A percentile compares a stretch with the other conserved stretches of the same genome.
phyloP scores from a whole-genome alignment of 2,113 vertebrate genomes.

The Sturnus vulgaris region DNA sequence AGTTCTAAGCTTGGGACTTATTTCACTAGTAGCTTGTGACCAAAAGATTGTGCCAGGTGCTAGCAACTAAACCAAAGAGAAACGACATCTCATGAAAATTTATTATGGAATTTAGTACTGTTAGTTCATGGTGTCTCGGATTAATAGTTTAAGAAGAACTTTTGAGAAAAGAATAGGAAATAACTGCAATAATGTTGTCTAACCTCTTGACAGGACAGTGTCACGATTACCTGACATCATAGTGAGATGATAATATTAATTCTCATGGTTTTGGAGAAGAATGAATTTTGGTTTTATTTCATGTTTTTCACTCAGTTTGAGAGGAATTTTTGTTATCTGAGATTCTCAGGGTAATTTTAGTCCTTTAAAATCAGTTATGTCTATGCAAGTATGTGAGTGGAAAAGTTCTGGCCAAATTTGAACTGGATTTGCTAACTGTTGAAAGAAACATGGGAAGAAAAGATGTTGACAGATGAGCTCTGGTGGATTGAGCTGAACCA shows the following conservation, averaged over 20 bases:
- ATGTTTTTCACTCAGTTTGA: neutral
- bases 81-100: neutral
- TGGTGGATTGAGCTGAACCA: neutral
- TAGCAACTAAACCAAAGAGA: neutral
- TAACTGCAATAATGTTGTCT: neutral
- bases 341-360: neutral
- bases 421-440: neutral
- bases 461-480: neutral
- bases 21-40: neutral
- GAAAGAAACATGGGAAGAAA: neutral
- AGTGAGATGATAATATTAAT: neutral
- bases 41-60: neutral
- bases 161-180: neutral
- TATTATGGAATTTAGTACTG: neutral
- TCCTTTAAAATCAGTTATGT: neutral
- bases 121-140: neutral
- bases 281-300: neutral
- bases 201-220: neutral
- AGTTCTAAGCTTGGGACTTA: neutral
- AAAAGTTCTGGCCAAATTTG: neutral
- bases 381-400: neutral
- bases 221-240: neutral
- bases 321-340: neutral
- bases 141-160: neutral
- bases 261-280: neutral